Conservation (phyloP, 2,888 invertebrate genomes). For the Kryphioiulus occultus region DNA sequence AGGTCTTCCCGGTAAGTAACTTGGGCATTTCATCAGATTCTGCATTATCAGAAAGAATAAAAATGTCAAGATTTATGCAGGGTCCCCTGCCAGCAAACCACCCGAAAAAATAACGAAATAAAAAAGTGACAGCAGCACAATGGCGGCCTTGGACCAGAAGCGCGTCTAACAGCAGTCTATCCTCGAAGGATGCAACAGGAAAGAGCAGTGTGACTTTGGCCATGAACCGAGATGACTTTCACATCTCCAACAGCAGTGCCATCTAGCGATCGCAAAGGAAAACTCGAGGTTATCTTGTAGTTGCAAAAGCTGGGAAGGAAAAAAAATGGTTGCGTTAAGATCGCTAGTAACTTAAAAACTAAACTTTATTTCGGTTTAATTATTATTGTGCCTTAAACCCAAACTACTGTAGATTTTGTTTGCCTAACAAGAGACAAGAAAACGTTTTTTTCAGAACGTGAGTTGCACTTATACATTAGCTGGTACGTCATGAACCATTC, state of each 20-base stretch:
- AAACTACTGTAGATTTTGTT: too few relatives aligned
- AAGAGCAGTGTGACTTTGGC: neutral
- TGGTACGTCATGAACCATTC: too few relatives aligned
- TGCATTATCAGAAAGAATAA: neutral
- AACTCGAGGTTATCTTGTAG: too few relatives aligned
- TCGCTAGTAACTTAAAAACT: too few relatives aligned
- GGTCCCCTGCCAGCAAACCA: neutral
- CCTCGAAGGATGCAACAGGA: neutral
- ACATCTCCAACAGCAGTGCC: neutral
- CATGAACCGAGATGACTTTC: neutral
- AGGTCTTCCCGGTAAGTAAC: neutral
- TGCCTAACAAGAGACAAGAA: too few relatives aligned
- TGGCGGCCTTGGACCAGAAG: neutral
- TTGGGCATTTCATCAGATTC: conserved; percentile 3
- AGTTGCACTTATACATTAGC: too few relatives aligned
- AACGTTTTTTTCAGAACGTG: too few relatives aligned
- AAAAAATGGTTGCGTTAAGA: too few relatives aligned
- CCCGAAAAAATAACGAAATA: neutral
- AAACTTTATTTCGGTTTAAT: too few relatives aligned
- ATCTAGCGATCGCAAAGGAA: too few relatives aligned
- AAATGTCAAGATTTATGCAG: conserved; percentile 22
- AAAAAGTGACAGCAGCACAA: conserved; percentile 19
- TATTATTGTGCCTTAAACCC: too few relatives aligned
- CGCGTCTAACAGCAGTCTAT: conserved; percentile 11
- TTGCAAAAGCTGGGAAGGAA: too few relatives aligned